Percentiles rank a stretch among this genome's conserved stretches.
phyloP scores from a whole-genome alignment of 1,140 invertebrate genomes.

The Geopemphigus sp. region DNA sequence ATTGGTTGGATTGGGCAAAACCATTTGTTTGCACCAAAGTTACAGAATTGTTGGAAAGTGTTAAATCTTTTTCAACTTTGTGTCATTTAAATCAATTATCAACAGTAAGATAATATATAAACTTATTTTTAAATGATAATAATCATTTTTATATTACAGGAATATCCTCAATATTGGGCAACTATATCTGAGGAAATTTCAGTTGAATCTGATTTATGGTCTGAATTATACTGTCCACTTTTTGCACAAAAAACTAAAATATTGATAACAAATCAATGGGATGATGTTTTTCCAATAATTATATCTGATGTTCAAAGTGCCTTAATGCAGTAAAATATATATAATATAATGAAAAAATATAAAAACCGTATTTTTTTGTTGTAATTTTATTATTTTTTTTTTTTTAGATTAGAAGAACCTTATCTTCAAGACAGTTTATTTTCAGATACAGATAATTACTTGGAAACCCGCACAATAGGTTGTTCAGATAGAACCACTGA shows the following conservation, averaged over 20 bases:
- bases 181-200: conserved; percentile 30
- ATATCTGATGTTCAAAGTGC: conserved; percentile 21
- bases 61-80: conserved; percentile 21
- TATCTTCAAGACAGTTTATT: conserved; percentile 30
- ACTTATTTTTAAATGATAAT: neutral
- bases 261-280: conserved; percentile 31
- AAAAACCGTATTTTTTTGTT: neutral
- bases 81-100: conserved; percentile 30
- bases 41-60: neutral
- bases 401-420: conserved; percentile 15
- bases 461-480: conserved; percentile 34
- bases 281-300: conserved; percentile 20
- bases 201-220: conserved; percentile 24
- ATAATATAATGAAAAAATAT: neutral
- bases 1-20: conserved; percentile 37
- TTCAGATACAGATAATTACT: conserved; percentile 27
- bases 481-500: conserved; percentile 38
- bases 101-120: neutral
- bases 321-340: conserved; percentile 19
- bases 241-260: conserved; percentile 44
- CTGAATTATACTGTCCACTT: conserved; percentile 39
- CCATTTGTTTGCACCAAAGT: conserved; percentile 43
- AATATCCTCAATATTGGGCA: conserved; percentile 34
- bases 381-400: neutral
- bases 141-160: neutral